These are phyloP conservation scores for Rhinella marina DNA, from an alignment of 2,797 vertebrate genomes.

Conservation along the genomic window DNA sequence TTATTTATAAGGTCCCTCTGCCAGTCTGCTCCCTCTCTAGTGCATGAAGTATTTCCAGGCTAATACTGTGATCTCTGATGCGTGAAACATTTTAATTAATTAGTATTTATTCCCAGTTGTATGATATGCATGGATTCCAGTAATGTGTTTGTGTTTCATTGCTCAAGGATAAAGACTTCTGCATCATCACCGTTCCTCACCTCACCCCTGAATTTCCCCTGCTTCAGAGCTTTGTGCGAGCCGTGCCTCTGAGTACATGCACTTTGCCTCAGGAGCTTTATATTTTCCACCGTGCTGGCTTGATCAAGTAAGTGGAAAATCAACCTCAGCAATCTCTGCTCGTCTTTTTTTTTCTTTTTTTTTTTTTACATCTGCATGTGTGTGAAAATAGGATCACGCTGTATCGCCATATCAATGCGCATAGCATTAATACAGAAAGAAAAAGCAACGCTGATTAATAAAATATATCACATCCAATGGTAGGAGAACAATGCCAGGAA, in stretches of 20 bases:
- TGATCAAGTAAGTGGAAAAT: constrained; percentile 79
- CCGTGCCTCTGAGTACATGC: constrained; percentile 69
- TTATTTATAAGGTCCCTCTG: constrained; percentile 44
- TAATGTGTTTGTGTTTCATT: constrained; percentile 46
- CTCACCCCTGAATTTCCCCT: constrained; percentile 78
- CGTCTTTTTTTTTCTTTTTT: constrained; percentile 6
- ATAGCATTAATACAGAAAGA: not conserved
- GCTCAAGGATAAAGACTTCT: constrained; percentile 83
- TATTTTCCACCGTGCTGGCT: constrained; percentile 77
- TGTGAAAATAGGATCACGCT: constrained; percentile 23
- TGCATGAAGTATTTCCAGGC: constrained; percentile 41
- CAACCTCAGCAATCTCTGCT: constrained; percentile 29
- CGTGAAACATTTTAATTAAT: constrained; percentile 50
- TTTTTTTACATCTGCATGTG: constrained; percentile 31
- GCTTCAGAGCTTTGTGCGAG: constrained; percentile 81
- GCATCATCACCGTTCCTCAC: constrained; percentile 80
- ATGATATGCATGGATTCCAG: constrained; percentile 49
- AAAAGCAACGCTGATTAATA: not conserved
- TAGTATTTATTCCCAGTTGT: constrained; percentile 36
- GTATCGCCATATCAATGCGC: constrained; percentile 24
- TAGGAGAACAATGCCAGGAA: no score
- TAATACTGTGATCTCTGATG: constrained; percentile 50
- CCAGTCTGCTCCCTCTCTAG: constrained; percentile 34
- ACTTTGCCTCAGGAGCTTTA: constrained; percentile 80
- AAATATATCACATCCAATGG: not conserved